Percentiles rank a stretch among this genome's conserved stretches.
These are phyloP conservation scores for Drosophila acutilabella DNA, from an alignment of 2,888 invertebrate genomes.

Conservation along the genomic window DNA sequence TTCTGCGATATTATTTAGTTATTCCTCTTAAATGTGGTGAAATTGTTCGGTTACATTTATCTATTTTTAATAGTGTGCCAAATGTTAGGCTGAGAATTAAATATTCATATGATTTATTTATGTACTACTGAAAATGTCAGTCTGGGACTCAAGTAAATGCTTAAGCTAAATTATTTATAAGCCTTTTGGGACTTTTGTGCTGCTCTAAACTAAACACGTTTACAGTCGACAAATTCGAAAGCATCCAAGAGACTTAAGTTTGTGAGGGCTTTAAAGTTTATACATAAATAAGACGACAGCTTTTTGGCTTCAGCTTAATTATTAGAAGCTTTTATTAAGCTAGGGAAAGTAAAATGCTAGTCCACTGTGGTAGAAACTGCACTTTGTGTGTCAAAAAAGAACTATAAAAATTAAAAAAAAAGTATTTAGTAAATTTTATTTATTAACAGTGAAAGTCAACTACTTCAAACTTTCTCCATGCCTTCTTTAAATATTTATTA, in stretches of 20 bases:
- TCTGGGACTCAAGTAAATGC: not conserved
- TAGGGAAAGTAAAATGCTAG: too few relatives aligned
- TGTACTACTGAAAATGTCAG: not conserved
- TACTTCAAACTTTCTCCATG: not conserved
- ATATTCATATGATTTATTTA: not conserved
- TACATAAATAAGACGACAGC: too few relatives aligned
- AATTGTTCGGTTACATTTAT: not conserved
- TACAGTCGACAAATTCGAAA: not conserved
- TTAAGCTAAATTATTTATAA: not conserved
- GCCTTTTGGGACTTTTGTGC: not conserved
- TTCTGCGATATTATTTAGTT: not conserved
- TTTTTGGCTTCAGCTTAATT: too few relatives aligned
- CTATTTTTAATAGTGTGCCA: not conserved
- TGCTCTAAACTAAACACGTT: not conserved
- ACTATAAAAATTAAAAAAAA: too few relatives aligned
- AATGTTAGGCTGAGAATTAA: not conserved
- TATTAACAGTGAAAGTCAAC: too few relatives aligned
- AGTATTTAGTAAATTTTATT: too few relatives aligned
- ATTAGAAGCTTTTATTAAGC: too few relatives aligned
- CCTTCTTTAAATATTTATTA: not conserved
- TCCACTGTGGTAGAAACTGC: too few relatives aligned
- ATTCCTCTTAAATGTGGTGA: not conserved
- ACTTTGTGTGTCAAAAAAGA: too few relatives aligned
- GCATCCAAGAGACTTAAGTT: not conserved
- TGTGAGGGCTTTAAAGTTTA: not conserved